A percentile compares a stretch with the other conserved stretches of the same genome.
phyloP scores from a whole-genome alignment of 2,113 vertebrate genomes.

The Falco punctatus region DNA sequence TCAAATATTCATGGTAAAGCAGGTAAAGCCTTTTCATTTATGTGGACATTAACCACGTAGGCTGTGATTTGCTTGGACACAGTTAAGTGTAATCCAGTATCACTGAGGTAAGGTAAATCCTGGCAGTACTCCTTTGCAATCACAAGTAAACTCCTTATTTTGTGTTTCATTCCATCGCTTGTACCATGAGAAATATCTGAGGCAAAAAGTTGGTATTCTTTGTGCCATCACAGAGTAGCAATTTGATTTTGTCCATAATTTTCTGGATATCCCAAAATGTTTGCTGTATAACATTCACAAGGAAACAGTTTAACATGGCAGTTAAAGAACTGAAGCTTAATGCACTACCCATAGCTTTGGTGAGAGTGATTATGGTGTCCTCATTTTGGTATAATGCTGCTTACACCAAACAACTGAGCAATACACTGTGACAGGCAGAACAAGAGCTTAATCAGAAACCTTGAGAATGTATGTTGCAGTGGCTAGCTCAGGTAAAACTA shows the following conservation, averaged over 20 bases:
- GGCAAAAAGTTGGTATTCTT: background rate
- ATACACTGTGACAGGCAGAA: background rate
- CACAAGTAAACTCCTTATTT: background rate
- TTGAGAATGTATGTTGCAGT: background rate
- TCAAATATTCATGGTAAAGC: background rate
- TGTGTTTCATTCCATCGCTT: background rate
- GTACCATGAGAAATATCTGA: background rate
- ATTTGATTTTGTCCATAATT: background rate
- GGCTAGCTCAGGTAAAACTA: background rate
- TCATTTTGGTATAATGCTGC: background rate
- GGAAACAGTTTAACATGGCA: background rate
- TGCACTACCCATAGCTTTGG: background rate
- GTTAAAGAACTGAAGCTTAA: background rate
- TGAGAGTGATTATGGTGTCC: background rate
- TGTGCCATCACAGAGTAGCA: background rate
- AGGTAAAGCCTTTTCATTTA: background rate
- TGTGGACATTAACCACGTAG: background rate
- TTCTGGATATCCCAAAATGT: background rate
- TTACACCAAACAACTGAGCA: background rate
- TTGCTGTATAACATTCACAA: background rate
- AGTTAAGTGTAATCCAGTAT: background rate
- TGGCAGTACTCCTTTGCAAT: background rate
- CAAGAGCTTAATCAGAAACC: background rate
- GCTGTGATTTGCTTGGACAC: background rate
- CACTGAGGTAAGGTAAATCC: background rate